A percentile compares a stretch with the other conserved stretches of the same genome.
phyloP scores from a whole-genome alignment of 2,797 vertebrate genomes.

The Chelonia mydas region DNA sequence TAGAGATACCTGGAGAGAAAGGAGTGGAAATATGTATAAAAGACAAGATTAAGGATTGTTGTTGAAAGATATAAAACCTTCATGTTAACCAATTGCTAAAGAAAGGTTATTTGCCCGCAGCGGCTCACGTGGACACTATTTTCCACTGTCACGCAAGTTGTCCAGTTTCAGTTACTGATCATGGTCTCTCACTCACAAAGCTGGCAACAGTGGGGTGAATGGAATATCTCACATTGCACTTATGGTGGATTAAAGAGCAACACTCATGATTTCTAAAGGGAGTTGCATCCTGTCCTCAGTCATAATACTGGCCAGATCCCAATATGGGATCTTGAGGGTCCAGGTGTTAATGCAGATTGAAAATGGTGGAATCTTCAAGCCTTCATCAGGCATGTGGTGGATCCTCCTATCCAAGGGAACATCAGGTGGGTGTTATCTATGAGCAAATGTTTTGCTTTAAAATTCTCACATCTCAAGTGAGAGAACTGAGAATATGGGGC shows the following conservation, averaged over 20 bases:
- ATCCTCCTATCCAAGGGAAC: not conserved
- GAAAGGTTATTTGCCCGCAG: not conserved
- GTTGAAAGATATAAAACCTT: not conserved
- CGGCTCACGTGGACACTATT: not conserved
- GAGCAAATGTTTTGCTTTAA: slow-evolving; percentile 4
- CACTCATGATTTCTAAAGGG: not conserved
- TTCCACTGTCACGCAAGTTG: not conserved
- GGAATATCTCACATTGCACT: not conserved
- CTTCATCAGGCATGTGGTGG: not conserved
- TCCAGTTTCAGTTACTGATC: not conserved
- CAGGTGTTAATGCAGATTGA: not conserved
- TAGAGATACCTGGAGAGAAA: not conserved
- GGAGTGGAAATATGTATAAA: slow-evolving; percentile 7
- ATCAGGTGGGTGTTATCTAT: not conserved
- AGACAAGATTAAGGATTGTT: not conserved
- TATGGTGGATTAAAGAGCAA: slow-evolving; percentile 29
- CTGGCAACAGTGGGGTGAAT: slow-evolving; percentile 3
- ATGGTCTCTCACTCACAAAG: slow-evolving; percentile 3
- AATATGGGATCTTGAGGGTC: not conserved
- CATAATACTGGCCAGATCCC: not conserved
- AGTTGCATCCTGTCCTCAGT: not conserved
- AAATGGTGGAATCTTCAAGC: not conserved
- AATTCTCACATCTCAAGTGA: slow-evolving; percentile 7
- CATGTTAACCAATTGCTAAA: not conserved
- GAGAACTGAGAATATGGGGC: not conserved